Evolutionary conservation across 2,888 invertebrate genomes (phyloP), one percentile per base, ranked within the genome.

Genomic region (Pediacus dermestoides): DNA sequence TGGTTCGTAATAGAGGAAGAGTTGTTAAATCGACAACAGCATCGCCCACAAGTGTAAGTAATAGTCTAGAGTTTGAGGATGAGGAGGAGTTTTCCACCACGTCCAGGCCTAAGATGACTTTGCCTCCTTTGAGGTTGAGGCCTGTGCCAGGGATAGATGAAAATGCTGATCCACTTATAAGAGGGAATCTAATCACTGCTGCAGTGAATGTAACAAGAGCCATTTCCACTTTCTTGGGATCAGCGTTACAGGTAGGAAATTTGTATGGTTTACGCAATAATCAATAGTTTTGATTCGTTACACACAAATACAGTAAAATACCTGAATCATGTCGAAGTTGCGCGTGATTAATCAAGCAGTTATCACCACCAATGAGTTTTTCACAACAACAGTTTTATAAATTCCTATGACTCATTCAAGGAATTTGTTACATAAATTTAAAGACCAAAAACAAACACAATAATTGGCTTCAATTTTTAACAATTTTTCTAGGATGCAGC

Each of bases 171-270:
- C 54, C 62, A 11, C 55, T 66, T 32, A 64, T 71, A 22, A 63
- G 73, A 40, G 71, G 67, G 44, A 73, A 74, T 64, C 74, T 85
- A 39, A 76, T 85, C 32, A 81, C 78, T 37, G 83, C 85, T 10
- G 85, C 85, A 40, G 80, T 85, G 51, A 84, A 85, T 56, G 84
- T 85, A 44, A 85, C 85, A 15, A 77, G 81, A 65, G 83, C 84
- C 1, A 84, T 87, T 64, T 83, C 85, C 42, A 80, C 81, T 66
- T 85, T 87, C 68, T 74, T 87, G 57, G 85, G 85, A 54, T 80
- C 82, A 58, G 85, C 86, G 37, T 76, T 87, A 59, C 83, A 85
- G 79, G 87, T 86, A 66, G 51, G 11, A 7, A 6, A 4, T 18
- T 18, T 3, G 11, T 13, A 28, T n/a, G n/a, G n/a, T 26, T n/a